Percentiles rank a stretch among this genome's conserved stretches.
Conservation (phyloP, 2,888 invertebrate genomes). For the Euzetes globulus region DNA sequence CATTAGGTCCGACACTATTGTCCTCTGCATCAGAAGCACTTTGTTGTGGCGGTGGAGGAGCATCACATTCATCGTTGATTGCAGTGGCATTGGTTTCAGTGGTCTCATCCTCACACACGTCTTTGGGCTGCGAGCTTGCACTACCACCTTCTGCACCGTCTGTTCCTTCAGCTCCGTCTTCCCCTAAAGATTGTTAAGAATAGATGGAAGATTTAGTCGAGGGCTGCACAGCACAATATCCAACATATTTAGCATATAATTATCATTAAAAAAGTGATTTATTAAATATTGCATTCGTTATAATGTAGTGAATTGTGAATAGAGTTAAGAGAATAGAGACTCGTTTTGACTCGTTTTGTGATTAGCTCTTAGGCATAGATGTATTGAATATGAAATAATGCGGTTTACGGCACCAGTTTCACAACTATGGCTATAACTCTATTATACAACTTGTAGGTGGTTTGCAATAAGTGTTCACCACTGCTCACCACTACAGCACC, state of each 20-base stretch:
- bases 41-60: neutral
- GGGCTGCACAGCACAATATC: neutral
- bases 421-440: constrained; percentile 5
- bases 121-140: neutral
- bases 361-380: constrained; percentile 19
- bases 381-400: constrained; percentile 18
- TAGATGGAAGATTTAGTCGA: neutral
- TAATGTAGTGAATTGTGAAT: neutral
- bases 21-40: constrained; percentile 22
- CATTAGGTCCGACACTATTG: constrained; percentile 6
- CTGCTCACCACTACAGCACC: neutral
- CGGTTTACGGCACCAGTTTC: constrained; percentile 19
- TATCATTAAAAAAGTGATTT: constrained; percentile 29
- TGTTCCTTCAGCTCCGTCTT: constrained; percentile 14
- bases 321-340: neutral
- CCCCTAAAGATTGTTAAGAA: neutral
- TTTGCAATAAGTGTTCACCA: neutral
- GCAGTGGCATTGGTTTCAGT: neutral
- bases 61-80: neutral
- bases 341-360: constrained; percentile 21
- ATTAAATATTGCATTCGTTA: constrained; percentile 24
- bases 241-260: constrained; percentile 19
- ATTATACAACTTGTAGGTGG: constrained; percentile 29
- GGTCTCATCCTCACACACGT: constrained; percentile 9
- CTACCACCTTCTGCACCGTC: neutral